phyloP scores from a whole-genome alignment of 2,113 vertebrate genomes.

The Esox niger region DNA sequence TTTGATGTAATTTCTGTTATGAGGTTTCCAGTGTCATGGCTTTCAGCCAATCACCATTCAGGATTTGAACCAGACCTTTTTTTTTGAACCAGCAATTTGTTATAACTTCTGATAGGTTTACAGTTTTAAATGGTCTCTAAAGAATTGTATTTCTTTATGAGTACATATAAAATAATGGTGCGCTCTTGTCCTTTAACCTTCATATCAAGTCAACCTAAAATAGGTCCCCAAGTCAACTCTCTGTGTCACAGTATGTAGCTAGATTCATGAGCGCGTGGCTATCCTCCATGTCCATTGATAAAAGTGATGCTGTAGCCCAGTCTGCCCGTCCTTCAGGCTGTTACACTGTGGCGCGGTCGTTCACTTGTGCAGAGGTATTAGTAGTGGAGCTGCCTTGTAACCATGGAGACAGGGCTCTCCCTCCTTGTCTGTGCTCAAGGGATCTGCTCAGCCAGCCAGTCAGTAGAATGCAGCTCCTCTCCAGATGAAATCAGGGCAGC shows the following conservation, averaged over 20 bases:
- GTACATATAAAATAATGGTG: background rate
- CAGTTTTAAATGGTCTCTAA: no score
- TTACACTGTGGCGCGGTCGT: constrained; percentile 21
- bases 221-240: background rate
- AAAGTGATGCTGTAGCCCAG: background rate
- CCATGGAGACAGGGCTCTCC: constrained; percentile 57
- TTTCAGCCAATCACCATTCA: no score
- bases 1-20: no score
- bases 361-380: constrained; percentile 35
- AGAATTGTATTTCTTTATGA: background rate
- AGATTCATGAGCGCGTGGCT: background rate
- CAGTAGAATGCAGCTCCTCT: constrained; percentile 1
- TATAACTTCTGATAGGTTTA: no score
- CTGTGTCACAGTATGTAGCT: background rate
- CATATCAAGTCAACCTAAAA: background rate
- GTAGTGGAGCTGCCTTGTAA: no score
- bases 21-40: no score
- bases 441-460: constrained; percentile 15
- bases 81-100: no score
- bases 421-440: background rate
- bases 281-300: no score
- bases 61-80: no score
- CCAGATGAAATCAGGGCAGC: constrained; percentile 14
- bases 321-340: background rate
- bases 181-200: background rate